phyloP scores from a whole-genome alignment of 30 jellyfish, hydroid and myxozoan species.

The Morbakka virulenta region DNA sequence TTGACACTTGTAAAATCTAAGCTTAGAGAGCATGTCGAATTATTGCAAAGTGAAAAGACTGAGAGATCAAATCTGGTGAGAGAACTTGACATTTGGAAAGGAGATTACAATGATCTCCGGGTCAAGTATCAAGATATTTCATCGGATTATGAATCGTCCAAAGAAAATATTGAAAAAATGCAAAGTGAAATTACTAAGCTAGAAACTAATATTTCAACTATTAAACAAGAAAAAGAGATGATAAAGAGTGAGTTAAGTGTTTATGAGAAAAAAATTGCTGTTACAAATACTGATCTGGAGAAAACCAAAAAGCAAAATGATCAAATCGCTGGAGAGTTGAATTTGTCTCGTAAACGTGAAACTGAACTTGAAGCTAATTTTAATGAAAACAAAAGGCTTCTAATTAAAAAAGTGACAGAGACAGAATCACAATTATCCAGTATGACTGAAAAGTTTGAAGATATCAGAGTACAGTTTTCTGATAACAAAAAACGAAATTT shows the following conservation, averaged over 20 bases:
- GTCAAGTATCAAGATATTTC: background rate
- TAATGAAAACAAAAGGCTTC: background rate
- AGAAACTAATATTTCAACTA: background rate
- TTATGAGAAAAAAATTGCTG: background rate
- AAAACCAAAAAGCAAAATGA: background rate
- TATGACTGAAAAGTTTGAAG: background rate
- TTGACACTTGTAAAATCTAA: background rate
- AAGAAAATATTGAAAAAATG: background rate
- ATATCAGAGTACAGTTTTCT: background rate
- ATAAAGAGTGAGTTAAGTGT: background rate
- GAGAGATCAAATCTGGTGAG: background rate
- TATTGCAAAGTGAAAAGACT: background rate
- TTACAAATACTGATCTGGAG: background rate
- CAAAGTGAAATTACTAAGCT: background rate
- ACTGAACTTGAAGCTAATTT: background rate
- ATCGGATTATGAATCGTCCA: background rate
- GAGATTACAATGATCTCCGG: background rate
- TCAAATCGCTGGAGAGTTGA: background rate
- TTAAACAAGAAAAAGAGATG: background rate
- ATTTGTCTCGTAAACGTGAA: background rate
- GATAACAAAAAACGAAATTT: background rate
- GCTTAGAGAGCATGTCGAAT: background rate
- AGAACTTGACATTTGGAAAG: background rate
- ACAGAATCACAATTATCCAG: background rate
- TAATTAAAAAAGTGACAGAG: background rate